Evolutionary conservation across 1,140 invertebrate species (phyloP), one percentile per base, ranked within the genome.

Genomic region (Bilobella aurantiaca): DNA sequence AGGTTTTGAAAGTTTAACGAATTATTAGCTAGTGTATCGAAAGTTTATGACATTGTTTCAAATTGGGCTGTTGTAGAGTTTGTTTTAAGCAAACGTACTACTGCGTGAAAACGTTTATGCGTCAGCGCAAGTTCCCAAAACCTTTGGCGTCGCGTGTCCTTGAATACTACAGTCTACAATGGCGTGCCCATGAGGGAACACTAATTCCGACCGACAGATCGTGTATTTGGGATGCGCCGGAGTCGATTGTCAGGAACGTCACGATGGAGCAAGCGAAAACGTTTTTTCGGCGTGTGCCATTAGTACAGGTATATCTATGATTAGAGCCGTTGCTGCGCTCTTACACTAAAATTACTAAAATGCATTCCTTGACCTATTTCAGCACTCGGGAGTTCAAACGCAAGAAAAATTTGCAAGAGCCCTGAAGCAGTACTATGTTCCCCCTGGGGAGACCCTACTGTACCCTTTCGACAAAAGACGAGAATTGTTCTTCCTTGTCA

Each of bases 361-460:
- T 1, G 23, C n/a, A 42, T 18, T 42, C 18, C 29, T 23, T 28
- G 37, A 62, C 1, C 8, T n/a, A 18, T 21, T 42, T 61, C 23
- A 21, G 23, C 21, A 30, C 3, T 59, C 16, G 21, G 27, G 2
- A 30, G 28, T 59, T n/a, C 5, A 2, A 18, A 49, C 63, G 29
- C 59, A 62, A 56, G 46, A n/a, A 31, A 28, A 65, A 5, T 27
- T 67, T 28, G 58, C 58, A 25, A 42, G 12, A 25, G 56, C 56
- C 18, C 58, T 72, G n/a, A 68, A 68, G 34, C 66, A 69, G 21
- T 72, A 69, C 46, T 67, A 60, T 58, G 64, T 72, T 34, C 70
- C 65, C 1, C 68, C 70, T 18, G 65, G 62, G 29, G 70, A 72
- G 47, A 62, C 65, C 2, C 32, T 72, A 18, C 25, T 69, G 16